These are phyloP conservation scores for Garra rufa DNA, from an alignment of 2,113 vertebrate species.

Conservation along the genomic window DNA sequence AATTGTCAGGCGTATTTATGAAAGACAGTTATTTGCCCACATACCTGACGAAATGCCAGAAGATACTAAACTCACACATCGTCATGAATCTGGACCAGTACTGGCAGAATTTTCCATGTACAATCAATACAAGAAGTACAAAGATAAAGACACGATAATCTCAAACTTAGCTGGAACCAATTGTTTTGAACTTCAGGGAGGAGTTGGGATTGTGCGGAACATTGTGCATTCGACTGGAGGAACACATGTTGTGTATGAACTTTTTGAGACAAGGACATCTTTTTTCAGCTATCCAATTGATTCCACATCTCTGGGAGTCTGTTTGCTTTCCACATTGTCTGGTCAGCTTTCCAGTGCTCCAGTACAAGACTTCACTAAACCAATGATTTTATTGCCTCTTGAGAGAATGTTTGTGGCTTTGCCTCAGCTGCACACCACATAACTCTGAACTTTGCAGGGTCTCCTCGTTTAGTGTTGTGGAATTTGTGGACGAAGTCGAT, in stretches of 20 bases:
- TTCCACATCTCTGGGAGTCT: constrained; percentile 31
- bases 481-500: too few species aligned
- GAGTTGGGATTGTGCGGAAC: neutral
- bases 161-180: neutral
- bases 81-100: neutral
- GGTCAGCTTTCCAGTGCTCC: constrained; percentile 36
- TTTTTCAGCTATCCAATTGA: constrained; percentile 32
- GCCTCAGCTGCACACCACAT: too few species aligned
- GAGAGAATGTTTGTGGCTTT: neutral
- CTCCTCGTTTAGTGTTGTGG: too few species aligned
- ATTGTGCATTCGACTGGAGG: constrained; percentile 26
- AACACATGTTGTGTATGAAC: constrained; percentile 4
- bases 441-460: too few species aligned
- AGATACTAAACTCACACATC: neutral
- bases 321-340: constrained; percentile 34
- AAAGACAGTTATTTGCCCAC: constrained; percentile 23
- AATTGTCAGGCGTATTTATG: constrained; percentile 40
- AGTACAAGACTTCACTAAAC: constrained; percentile 30
- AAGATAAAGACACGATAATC: neutral
- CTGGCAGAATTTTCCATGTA: neutral
- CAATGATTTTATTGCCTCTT: constrained; percentile 29
- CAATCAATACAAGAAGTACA: neutral
- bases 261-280: neutral
- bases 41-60: neutral
- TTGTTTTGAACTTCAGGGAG: neutral